Conservation (phyloP, 2,888 invertebrate genomes). For the Luperina testacea region DNA sequence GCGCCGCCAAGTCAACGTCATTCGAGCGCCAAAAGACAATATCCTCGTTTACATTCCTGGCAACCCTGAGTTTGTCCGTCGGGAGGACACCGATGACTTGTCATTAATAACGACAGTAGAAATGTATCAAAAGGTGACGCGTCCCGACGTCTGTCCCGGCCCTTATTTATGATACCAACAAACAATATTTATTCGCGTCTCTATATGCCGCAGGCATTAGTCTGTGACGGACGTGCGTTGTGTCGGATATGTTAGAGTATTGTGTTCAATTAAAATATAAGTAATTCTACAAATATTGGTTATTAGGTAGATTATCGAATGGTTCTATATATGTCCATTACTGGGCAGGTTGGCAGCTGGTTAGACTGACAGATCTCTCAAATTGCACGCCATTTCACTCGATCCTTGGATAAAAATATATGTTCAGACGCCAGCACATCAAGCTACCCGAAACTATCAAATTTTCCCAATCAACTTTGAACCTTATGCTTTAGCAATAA, state of each 20-base stretch:
- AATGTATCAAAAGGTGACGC: conserved; percentile 90
- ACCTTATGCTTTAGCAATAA: too few relatives aligned
- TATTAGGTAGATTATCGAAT: neutral
- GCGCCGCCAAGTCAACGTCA: neutral
- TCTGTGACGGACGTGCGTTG: conserved; percentile 62
- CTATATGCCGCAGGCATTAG: conserved; percentile 62
- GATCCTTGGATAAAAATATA: neutral
- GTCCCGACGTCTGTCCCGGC: conserved; percentile 87
- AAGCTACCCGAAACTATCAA: too few relatives aligned
- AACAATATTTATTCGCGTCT: conserved; percentile 84
- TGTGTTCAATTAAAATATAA: neutral
- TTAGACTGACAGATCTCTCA: neutral
- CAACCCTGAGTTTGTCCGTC: conserved; percentile 82
- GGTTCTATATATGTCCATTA: neutral
- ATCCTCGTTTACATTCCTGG: conserved; percentile 42
- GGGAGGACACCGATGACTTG: conserved; percentile 90
- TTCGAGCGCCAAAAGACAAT: neutral
- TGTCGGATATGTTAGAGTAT: neutral
- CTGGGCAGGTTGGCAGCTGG: neutral
- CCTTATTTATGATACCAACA: conserved; percentile 88
- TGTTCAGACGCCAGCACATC: too few relatives aligned
- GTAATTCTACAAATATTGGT: neutral
- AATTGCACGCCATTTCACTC: neutral
- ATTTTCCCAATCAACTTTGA: too few relatives aligned
- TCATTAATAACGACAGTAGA: conserved; percentile 91